Evolutionary conservation across 2,888 invertebrate species (phyloP), one percentile per base, ranked within the genome.

Genomic region (Eupeodes latifasciatus): DNA sequence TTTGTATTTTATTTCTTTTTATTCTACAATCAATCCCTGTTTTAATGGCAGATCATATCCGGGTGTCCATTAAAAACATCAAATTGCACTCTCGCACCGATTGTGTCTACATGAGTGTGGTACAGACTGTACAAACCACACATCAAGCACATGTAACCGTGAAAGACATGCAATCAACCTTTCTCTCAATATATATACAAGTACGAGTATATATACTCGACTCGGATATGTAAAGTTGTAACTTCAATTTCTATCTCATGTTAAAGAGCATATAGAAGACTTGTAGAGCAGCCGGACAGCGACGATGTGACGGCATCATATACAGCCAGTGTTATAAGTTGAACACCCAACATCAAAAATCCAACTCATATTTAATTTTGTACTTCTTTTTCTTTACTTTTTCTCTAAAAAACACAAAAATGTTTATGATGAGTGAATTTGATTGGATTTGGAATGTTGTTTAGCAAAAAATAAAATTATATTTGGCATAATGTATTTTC

Each of bases 11-110:
- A 40, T 40, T 47, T 10, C 27, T 27, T 27, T 27, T 27, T 27
- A 1, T 2, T 27, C 27, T 57, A 61, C 77, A 64, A 61, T 36
- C 49, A 53, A 53, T 75, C 53, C 36, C 74, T 75, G 75, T 76
- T 75, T 40, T 77, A 49, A 53, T 12, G 64, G 69, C 59, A 59
- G 34, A 76, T 78, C 74, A 87, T 76, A 80, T 87, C 87, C 87
- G 84, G 87, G 87, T 87, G 71, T 61, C 66, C 86, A 83, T 87
- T 87, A 55, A 87, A 87, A 87, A 72, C 87, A 87, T 84, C 87
- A 87, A 84, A 87, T 81, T 74, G 87, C 87, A 87, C 87, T 87
- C 87, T 79, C 78, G 59, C 66, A 67, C 53, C 69, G 64, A 82
- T 75, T 71, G 75, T 71, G 79, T 81, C 66, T 85, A 81, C 83